These are phyloP conservation scores for Drosophila stalkeri DNA, from an alignment of 2,888 invertebrate genomes.

Conservation along the genomic window DNA sequence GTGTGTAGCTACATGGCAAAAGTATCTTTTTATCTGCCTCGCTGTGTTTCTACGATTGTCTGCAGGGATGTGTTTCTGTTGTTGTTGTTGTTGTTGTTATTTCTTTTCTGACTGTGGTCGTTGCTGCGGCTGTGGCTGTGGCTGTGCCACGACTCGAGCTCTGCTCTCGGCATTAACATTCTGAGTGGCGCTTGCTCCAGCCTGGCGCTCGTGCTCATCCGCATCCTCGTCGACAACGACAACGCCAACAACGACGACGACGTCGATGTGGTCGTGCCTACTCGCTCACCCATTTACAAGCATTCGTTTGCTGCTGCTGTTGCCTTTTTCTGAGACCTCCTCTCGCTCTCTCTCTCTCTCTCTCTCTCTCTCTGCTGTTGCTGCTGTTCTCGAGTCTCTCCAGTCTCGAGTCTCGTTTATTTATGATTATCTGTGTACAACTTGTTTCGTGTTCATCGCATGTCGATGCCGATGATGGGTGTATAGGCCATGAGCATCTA, in stretches of 20 bases:
- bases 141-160: conserved; percentile 59
- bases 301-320: conserved; percentile 18
- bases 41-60: conserved; percentile 74
- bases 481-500: conserved; percentile 69
- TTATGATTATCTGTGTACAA: conserved; percentile 82
- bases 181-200: conserved; percentile 58
- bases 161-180: conserved; percentile 50
- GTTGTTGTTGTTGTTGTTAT: background rate
- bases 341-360: conserved; percentile 6
- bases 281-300: conserved; percentile 56
- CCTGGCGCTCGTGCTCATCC: conserved; percentile 52
- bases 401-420: conserved; percentile 77
- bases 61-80: conserved; percentile 50
- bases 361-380: background rate
- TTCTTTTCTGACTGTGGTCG: conserved; percentile 6
- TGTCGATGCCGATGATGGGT: conserved; percentile 76
- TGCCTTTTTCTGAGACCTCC: conserved; percentile 24
- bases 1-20: conserved; percentile 60
- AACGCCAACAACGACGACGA: background rate
- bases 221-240: conserved; percentile 27
- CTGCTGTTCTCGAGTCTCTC: conserved; percentile 18
- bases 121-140: conserved; percentile 28
- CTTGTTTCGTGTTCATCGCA: conserved; percentile 81
- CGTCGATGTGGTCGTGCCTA: conserved; percentile 52
- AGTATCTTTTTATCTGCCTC: conserved; percentile 78